These are phyloP conservation scores for Lates calcarifer DNA, from an alignment of 2,113 vertebrate genomes.

Conservation along the genomic window DNA sequence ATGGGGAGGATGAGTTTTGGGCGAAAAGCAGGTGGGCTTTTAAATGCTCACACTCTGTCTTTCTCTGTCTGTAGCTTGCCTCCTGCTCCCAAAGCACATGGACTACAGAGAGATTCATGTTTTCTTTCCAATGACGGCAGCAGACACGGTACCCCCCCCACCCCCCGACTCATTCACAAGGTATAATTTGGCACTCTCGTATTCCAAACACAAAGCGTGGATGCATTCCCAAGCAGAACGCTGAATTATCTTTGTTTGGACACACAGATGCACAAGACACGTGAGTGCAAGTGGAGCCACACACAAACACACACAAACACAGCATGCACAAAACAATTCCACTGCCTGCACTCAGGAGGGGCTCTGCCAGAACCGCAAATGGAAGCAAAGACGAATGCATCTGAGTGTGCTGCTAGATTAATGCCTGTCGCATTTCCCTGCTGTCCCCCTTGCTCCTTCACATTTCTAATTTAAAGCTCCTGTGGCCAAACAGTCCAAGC, in stretches of 20 bases:
- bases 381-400: constrained; percentile 58
- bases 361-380: constrained; percentile 41
- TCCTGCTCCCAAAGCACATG: constrained; percentile 48
- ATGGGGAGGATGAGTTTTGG: constrained; percentile 32
- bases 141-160: constrained; percentile 29
- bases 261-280: constrained; percentile 46
- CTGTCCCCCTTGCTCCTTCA: constrained; percentile 52
- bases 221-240: constrained; percentile 53
- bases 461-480: constrained; percentile 71
- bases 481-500: constrained; percentile 52
- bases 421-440: constrained; percentile 58
- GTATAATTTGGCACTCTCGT: constrained; percentile 66
- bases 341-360: constrained; percentile 42
- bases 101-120: constrained; percentile 64
- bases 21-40: constrained; percentile 53
- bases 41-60: constrained; percentile 56
- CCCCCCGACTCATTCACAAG: constrained; percentile 51
- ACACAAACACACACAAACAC: constrained; percentile 18
- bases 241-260: constrained; percentile 75
- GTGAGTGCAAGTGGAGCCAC: constrained; percentile 6
- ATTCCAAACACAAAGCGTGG: constrained; percentile 57
- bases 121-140: constrained; percentile 57
- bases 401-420: constrained; percentile 61
- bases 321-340: constrained; percentile 48
- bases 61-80: constrained; percentile 28